Conservation (phyloP, 2,888 invertebrate species). For the Strigamia transsilvanica region DNA sequence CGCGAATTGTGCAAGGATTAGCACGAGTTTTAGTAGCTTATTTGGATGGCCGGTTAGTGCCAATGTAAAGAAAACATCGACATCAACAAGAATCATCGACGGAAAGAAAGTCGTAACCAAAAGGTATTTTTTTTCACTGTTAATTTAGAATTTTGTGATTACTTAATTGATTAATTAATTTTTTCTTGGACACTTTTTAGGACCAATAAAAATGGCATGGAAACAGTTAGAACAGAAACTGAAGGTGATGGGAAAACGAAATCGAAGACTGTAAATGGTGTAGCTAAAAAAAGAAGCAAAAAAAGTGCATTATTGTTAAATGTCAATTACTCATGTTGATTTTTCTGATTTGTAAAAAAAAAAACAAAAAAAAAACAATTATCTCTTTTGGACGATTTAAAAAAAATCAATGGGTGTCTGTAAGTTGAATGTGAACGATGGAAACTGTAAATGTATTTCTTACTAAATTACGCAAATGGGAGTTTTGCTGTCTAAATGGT, state of each 20-base stretch:
- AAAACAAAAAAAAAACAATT: too few species aligned
- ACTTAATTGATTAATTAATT: not conserved
- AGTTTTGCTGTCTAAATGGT: not conserved
- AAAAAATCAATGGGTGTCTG: not conserved
- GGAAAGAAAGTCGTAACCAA: constrained; percentile 98
- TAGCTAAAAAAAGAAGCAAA: too few species aligned
- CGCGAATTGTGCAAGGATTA: constrained; percentile 53
- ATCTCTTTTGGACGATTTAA: not conserved
- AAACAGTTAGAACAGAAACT: too few species aligned
- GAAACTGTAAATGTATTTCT: not conserved
- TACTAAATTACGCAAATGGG: not conserved
- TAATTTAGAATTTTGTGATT: too few species aligned
- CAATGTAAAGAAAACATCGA: constrained; percentile 78
- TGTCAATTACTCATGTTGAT: too few species aligned
- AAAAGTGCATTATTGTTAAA: too few species aligned
- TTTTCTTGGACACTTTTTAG: constrained; percentile 68
- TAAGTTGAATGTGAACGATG: not conserved
- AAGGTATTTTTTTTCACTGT: too few species aligned
- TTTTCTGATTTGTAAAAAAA: too few species aligned
- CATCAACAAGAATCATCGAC: constrained; percentile 92
- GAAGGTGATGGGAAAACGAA: constrained; percentile 96
- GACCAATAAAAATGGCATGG: too few species aligned
- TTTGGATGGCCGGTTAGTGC: constrained; percentile 59
- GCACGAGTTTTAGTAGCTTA: constrained; percentile 50
- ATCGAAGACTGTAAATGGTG: constrained; percentile 96